Percentiles rank a stretch among this genome's conserved stretches.
These are phyloP conservation scores for Cairina moschata DNA, from an alignment of 2,113 vertebrate species.

Conservation along the genomic window DNA sequence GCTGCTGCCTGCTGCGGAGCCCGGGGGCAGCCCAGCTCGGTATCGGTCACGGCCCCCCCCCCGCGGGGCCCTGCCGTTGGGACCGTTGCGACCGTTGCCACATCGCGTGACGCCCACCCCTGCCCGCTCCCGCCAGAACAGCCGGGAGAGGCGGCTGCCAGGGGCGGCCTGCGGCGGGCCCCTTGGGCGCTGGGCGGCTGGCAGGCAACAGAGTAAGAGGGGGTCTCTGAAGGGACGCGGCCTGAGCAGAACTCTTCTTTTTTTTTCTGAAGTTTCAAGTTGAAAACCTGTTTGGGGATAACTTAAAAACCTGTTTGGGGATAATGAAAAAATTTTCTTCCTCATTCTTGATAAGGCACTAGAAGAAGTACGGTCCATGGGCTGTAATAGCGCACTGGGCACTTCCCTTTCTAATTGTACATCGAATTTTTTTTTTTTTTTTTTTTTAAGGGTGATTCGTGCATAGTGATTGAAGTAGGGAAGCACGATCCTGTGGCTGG, in stretches of 20 bases:
- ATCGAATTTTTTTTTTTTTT: too few relatives aligned
- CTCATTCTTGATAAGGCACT: too few relatives aligned
- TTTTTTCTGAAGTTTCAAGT: neutral
- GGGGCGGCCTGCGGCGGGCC: neutral
- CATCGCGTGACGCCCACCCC: accelerated
- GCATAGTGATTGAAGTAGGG: too few relatives aligned
- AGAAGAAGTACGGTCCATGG: too few relatives aligned
- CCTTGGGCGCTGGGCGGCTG: neutral
- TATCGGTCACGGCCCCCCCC: accelerated
- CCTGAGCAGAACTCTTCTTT: neutral
- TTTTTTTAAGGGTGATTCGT: too few relatives aligned
- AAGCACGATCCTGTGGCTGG: too few relatives aligned
- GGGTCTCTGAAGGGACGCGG: neutral
- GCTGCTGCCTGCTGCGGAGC: neutral
- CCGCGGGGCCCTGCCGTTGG: neutral
- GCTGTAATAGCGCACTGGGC: too few relatives aligned
- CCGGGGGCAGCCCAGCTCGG: accelerated
- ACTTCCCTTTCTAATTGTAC: too few relatives aligned
- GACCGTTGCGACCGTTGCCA: neutral
- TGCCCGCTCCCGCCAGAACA: neutral
- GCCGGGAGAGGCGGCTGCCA: neutral
- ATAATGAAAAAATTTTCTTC: too few relatives aligned
- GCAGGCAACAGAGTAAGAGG: neutral
- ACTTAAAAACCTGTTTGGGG: too few relatives aligned
- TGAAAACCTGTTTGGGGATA: too few relatives aligned